Percentiles rank a stretch among this genome's conserved stretches.
These are phyloP conservation scores for Lota lota DNA, from an alignment of 2,113 vertebrate genomes.

Conservation along the genomic window DNA sequence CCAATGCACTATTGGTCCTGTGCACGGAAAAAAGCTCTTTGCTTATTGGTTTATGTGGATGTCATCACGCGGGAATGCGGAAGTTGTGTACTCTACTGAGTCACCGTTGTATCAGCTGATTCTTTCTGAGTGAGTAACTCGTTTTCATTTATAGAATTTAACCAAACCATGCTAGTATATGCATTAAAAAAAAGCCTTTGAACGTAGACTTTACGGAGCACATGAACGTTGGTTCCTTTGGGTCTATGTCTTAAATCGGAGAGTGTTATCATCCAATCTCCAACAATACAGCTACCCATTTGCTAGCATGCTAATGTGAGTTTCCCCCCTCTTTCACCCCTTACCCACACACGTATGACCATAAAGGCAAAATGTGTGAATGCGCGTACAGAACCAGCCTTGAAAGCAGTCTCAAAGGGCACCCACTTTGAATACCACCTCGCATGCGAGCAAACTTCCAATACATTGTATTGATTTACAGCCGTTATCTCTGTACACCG, in stretches of 20 bases:
- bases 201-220: too few species aligned
- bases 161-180: background rate
- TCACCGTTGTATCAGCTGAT: constrained; percentile 83
- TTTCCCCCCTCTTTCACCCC: constrained; percentile 10
- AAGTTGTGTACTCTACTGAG: constrained; percentile 78
- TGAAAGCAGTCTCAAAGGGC: too few species aligned
- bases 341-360: too few species aligned
- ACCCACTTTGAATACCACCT: too few species aligned
- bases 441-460: background rate
- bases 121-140: constrained; percentile 81
- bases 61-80: constrained; percentile 75
- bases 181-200: too few species aligned
- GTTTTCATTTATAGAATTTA: constrained; percentile 47
- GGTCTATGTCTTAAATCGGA: too few species aligned
- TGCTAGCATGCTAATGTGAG: constrained; percentile 57
- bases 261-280: too few species aligned
- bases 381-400: too few species aligned
- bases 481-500: background rate
- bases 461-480: background rate
- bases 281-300: constrained; percentile 31
- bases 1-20: constrained; percentile 36
- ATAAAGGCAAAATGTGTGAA: too few species aligned
- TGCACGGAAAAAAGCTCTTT: background rate
- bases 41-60: constrained; percentile 55
- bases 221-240: too few species aligned